phyloP scores from a whole-genome alignment of 2,797 vertebrate genomes.

The Taenioides sp. region DNA sequence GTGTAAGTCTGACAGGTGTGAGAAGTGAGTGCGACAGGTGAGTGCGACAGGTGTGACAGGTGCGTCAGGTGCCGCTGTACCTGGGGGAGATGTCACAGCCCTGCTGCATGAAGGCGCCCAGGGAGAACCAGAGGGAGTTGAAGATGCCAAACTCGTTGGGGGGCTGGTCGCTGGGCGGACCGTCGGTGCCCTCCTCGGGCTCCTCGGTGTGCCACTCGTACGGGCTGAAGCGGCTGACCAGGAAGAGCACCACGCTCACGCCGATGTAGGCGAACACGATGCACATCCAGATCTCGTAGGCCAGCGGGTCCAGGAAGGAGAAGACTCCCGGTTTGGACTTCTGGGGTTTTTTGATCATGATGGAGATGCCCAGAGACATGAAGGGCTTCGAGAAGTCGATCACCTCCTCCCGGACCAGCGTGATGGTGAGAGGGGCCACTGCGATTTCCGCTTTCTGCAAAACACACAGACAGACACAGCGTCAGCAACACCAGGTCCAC shows the following conservation, averaged over 20 bases:
- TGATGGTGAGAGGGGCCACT: slow-evolving; percentile 95
- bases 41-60: no score
- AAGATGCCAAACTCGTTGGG: slow-evolving; percentile 98
- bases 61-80: slow-evolving; percentile 20
- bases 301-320: slow-evolving; percentile 96
- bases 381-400: slow-evolving; percentile 98
- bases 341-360: slow-evolving; percentile 98
- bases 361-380: slow-evolving; percentile 97
- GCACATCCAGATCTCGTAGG: slow-evolving; percentile 98
- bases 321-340: slow-evolving; percentile 96
- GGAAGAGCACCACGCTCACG: slow-evolving; percentile 96
- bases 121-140: slow-evolving; percentile 97
- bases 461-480: slow-evolving; percentile 1
- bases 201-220: slow-evolving; percentile 98
- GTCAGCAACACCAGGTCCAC: no score
- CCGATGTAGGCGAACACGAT: slow-evolving; percentile 98
- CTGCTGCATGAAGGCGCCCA: slow-evolving; percentile 98
- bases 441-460: slow-evolving; percentile 96
- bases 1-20: no score
- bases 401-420: slow-evolving; percentile 95
- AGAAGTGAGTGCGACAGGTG: no score
- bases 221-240: slow-evolving; percentile 96
- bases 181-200: slow-evolving; percentile 92
- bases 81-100: slow-evolving; percentile 92
- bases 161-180: slow-evolving; percentile 91